Conservation (phyloP, 2,888 invertebrate species). For the Dryococelus australis region DNA sequence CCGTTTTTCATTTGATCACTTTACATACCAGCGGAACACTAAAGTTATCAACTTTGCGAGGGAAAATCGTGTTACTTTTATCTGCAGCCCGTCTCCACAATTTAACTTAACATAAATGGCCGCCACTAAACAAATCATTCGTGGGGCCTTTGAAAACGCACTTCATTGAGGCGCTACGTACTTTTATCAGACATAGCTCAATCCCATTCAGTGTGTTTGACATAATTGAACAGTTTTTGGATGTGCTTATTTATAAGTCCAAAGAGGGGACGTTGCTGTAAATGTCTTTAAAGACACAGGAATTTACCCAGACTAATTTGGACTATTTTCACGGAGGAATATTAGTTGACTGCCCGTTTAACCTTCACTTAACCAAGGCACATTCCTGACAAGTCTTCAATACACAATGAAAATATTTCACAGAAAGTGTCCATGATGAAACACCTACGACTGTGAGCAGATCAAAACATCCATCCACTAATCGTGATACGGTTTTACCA, state of each 20-base stretch:
- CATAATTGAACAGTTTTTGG: constrained; percentile 48
- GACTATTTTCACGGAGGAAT: constrained; percentile 5
- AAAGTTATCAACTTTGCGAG: constrained; percentile 46
- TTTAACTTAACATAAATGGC: background rate
- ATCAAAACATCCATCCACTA: background rate
- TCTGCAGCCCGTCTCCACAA: constrained; percentile 33
- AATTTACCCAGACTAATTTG: background rate
- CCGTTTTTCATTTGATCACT: constrained; percentile 49
- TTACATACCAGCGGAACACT: constrained; percentile 49
- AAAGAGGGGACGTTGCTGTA: constrained; percentile 43
- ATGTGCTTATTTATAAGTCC: constrained; percentile 50
- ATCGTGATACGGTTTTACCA: background rate
- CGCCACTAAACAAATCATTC: constrained; percentile 10
- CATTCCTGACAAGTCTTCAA: background rate
- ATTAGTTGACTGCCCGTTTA: background rate
- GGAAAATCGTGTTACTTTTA: constrained; percentile 46
- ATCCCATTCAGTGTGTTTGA: constrained; percentile 41
- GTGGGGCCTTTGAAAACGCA: constrained; percentile 29
- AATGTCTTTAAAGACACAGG: constrained; percentile 46
- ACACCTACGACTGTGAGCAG: background rate
- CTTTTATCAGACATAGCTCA: constrained; percentile 17
- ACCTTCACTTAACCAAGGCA: background rate
- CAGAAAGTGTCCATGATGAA: background rate
- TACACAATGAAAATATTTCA: background rate
- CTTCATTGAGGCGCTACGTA: constrained; percentile 30